Conservation (phyloP, 2,797 vertebrate genomes). For the Amblyopsis hoosieri region DNA sequence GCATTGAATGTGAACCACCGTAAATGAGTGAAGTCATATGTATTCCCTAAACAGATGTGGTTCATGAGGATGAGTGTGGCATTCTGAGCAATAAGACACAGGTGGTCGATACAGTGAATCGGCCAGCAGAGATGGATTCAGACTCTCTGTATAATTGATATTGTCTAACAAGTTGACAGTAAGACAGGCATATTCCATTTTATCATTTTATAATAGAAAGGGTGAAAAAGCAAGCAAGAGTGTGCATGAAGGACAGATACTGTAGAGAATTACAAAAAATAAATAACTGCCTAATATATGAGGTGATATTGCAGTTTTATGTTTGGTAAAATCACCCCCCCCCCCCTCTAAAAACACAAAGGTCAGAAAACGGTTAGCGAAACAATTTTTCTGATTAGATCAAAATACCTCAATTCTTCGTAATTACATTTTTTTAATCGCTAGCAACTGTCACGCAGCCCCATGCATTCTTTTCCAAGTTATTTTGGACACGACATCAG, state of each 20-base stretch:
- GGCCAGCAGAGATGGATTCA: constrained; percentile 19
- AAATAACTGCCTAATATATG: constrained; percentile 27
- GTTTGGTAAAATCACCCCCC: constrained; percentile 40
- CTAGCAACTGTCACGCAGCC: constrained; percentile 43
- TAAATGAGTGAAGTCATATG: not conserved
- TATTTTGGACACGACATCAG: not conserved
- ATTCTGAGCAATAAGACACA: constrained; percentile 12
- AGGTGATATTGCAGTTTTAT: constrained; percentile 29
- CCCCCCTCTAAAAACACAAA: constrained; percentile 27
- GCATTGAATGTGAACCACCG: not conserved
- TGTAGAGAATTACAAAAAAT: constrained; percentile 7
- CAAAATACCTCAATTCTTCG: constrained; percentile 28
- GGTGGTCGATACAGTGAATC: constrained; percentile 23
- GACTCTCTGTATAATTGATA: constrained; percentile 22
- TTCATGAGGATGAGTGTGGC: not conserved
- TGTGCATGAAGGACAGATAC: not conserved
- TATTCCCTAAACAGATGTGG: constrained; percentile 13
- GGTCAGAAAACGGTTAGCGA: constrained; percentile 48
- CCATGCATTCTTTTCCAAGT: constrained; percentile 23
- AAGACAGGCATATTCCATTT: constrained; percentile 22
- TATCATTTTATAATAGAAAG: constrained; percentile 16
- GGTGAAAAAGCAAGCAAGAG: not conserved
- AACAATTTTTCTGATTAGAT: constrained; percentile 48
- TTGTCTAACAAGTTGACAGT: constrained; percentile 21
- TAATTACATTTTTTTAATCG: constrained; percentile 42